These are phyloP conservation scores for Pentamera pediparva DNA, from an alignment of 53 echinoderm and acorn worm species.

Conservation along the genomic window DNA sequence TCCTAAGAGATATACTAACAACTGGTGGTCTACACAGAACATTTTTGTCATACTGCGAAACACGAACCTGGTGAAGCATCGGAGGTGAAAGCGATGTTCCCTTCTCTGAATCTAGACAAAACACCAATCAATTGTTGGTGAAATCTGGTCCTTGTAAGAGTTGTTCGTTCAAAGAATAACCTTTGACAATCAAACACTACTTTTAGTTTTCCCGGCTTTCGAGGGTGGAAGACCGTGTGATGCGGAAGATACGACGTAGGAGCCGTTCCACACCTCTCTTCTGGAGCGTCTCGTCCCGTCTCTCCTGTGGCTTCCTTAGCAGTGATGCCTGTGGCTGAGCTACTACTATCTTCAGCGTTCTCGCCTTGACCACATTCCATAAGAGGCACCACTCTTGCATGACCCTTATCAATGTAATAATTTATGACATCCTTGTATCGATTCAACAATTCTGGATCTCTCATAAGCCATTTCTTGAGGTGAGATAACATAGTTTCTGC, in stretches of 20 bases:
- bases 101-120: too few relatives aligned
- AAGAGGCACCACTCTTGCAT: background rate
- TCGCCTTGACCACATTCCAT: background rate
- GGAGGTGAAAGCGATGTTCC: too few relatives aligned
- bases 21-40: background rate
- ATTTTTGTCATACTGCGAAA: background rate
- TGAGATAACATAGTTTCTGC: background rate
- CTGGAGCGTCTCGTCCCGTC: background rate
- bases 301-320: background rate
- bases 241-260: background rate
- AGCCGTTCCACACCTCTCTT: background rate
- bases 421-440: background rate
- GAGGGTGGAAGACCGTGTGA: background rate
- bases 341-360: too few relatives aligned
- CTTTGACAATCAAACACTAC: background rate
- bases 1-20: constrained; percentile 37
- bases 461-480: background rate
- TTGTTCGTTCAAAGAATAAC: background rate
- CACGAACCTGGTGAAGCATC: constrained; percentile 24
- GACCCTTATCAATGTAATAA: background rate
- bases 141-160: constrained; percentile 9
- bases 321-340: too few relatives aligned
- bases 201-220: background rate
- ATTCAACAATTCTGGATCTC: background rate
- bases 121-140: constrained; percentile 25